A percentile compares a stretch with the other conserved stretches of the same genome.
Evolutionary conservation across 2,888 invertebrate genomes (phyloP).

Genomic region (Alviniconcha strummeri): DNA sequence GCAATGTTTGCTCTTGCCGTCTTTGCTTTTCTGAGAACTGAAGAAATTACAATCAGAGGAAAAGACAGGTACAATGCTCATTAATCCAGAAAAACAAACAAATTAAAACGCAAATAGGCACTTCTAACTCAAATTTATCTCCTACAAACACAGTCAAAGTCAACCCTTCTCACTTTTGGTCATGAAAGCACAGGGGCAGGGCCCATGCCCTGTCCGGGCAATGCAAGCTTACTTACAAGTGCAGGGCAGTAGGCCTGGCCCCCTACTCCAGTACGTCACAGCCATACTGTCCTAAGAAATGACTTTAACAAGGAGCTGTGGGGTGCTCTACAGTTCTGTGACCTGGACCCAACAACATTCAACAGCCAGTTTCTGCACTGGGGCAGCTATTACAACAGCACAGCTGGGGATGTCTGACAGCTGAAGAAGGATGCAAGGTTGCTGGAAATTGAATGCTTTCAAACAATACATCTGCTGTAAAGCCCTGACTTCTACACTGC

Average conservation of each 20-base stretch:
- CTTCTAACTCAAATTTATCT: not conserved
- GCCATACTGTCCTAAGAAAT: not conserved
- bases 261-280: not conserved
- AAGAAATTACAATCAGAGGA: not conserved
- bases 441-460: not conserved
- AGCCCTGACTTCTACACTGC: too few relatives aligned
- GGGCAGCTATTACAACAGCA: not conserved
- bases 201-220: not conserved
- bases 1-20: not conserved
- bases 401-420: not conserved
- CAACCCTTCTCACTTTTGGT: not conserved
- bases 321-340: not conserved
- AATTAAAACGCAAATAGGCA: too few relatives aligned
- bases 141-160: not conserved
- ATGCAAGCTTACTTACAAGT: not conserved
- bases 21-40: not conserved
- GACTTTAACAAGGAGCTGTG: not conserved
- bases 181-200: not conserved
- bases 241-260: not conserved
- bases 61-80: not conserved
- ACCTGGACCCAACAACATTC: not conserved
- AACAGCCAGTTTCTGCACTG: slow-evolving; percentile 15
- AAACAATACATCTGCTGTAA: not conserved
- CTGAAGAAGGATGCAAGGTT: not conserved
- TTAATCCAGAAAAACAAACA: not conserved